Conservation (phyloP, 2,113 vertebrate species). For the Scomber japonicus region DNA sequence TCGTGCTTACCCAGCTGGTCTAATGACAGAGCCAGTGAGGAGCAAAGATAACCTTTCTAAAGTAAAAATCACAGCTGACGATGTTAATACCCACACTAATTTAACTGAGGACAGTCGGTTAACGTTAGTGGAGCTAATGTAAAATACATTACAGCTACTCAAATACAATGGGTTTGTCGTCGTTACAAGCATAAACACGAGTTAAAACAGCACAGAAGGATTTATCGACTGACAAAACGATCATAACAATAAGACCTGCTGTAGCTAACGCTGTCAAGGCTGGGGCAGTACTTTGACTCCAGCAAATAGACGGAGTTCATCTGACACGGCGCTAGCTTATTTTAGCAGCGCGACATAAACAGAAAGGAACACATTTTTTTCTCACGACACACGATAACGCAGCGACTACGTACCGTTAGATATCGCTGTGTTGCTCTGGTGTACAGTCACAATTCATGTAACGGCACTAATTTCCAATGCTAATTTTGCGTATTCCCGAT, state of each 20-base stretch:
- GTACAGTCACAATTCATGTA: neutral
- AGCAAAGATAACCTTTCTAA: no score
- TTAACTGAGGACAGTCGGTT: neutral
- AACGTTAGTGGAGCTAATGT: neutral
- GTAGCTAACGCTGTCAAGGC: conserved; percentile 50
- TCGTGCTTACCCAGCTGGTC: neutral
- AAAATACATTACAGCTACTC: neutral
- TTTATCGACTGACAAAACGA: conserved; percentile 3
- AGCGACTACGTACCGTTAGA: conserved; percentile 25
- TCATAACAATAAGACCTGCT: conserved; percentile 65
- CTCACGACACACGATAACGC: neutral
- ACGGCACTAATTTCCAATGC: neutral
- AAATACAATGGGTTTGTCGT: neutral
- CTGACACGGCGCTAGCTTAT: conserved; percentile 62
- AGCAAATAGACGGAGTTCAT: conserved; percentile 80
- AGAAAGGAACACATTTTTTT: conserved; percentile 7
- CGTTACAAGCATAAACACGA: neutral
- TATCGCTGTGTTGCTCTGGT: neutral
- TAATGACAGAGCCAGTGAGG: neutral
- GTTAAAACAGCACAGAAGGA: neutral
- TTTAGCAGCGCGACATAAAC: conserved; percentile 57
- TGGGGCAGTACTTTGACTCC: conserved; percentile 51
- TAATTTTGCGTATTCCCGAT: conserved; percentile 41
- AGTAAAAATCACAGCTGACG: conserved; percentile 10
- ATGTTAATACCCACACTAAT: neutral